A percentile compares a stretch with the other conserved stretches of the same genome.
phyloP scores from a whole-genome alignment of 1,140 invertebrate genomes.

The Drosophila pachea region DNA sequence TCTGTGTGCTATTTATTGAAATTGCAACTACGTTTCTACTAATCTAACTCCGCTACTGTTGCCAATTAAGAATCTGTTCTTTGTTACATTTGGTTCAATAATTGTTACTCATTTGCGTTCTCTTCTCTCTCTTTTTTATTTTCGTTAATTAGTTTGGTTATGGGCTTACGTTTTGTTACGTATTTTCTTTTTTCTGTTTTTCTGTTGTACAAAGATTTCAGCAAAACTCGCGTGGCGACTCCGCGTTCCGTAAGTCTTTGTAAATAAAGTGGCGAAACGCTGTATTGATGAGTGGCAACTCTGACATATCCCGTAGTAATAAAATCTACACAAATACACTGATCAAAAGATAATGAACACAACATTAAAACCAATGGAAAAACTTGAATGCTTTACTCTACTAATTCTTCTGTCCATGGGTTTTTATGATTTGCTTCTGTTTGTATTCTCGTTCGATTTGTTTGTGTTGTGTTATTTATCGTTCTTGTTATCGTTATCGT shows the following conservation, averaged over 20 bases:
- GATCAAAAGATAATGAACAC: conserved; percentile 23
- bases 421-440: conserved; percentile 39
- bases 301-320: conserved; percentile 6
- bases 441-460: conserved; percentile 1
- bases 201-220: conserved; percentile 72
- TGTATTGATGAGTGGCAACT: conserved; percentile 9
- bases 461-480: conserved; percentile 28
- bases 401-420: conserved; percentile 25
- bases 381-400: conserved; percentile 48
- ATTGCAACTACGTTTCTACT: conserved; percentile 16
- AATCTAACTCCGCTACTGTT: conserved; percentile 39
- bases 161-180: conserved; percentile 30
- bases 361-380: conserved; percentile 23
- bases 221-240: conserved; percentile 41
- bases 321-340: conserved; percentile 15
- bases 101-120: conserved; percentile 39
- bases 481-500: conserved; percentile 14
- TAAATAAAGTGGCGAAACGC: conserved; percentile 16
- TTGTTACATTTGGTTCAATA: conserved; percentile 28
- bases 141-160: conserved; percentile 18
- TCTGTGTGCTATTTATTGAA: conserved; percentile 13
- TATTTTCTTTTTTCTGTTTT: conserved; percentile 22
- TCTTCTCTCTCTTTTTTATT: conserved; percentile 7
- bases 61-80: conserved; percentile 36
- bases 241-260: conserved; percentile 45